Evolutionary conservation across 1,140 invertebrate genomes (phyloP).

Genomic region (Drosophila willistoni): DNA sequence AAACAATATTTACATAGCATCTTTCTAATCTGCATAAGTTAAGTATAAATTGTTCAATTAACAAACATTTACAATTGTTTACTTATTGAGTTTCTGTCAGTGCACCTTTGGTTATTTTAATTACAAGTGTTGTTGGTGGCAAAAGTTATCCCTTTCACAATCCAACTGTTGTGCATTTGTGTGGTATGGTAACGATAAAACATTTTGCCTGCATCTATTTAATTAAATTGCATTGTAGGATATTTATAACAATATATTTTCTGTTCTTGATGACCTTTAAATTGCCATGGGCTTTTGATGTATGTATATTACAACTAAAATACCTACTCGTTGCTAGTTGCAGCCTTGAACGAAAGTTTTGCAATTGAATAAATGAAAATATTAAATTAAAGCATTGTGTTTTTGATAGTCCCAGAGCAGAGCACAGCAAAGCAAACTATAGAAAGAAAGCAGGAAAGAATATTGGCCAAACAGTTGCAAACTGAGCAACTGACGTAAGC

Average conservation of each 20-base stretch:
- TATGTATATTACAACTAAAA: no score
- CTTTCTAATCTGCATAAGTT: no score
- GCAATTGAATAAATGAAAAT: conserved; percentile 12
- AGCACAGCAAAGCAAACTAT: neutral
- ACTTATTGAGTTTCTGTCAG: neutral
- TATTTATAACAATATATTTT: conserved; percentile 10
- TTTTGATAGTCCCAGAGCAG: neutral
- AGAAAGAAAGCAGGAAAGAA: neutral
- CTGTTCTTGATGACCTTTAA: conserved; percentile 9
- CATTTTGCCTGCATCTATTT: conserved; percentile 21
- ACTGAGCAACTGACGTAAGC: conserved; percentile 15
- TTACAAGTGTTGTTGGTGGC: neutral
- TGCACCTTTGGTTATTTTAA: neutral
- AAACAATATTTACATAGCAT: no score
- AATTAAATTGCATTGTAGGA: conserved; percentile 2
- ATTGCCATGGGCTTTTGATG: neutral
- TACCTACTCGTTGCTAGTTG: neutral
- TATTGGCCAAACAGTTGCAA: conserved; percentile 17
- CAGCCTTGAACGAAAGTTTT: conserved; percentile 3
- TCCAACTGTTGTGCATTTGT: conserved; percentile 48
- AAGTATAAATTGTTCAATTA: no score
- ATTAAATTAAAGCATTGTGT: conserved; percentile 11
- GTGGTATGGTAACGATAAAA: conserved; percentile 39
- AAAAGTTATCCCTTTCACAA: conserved; percentile 4
- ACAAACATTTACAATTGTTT: neutral